Conservation (phyloP, 2,888 invertebrate species). For the Microchrysa polita region DNA sequence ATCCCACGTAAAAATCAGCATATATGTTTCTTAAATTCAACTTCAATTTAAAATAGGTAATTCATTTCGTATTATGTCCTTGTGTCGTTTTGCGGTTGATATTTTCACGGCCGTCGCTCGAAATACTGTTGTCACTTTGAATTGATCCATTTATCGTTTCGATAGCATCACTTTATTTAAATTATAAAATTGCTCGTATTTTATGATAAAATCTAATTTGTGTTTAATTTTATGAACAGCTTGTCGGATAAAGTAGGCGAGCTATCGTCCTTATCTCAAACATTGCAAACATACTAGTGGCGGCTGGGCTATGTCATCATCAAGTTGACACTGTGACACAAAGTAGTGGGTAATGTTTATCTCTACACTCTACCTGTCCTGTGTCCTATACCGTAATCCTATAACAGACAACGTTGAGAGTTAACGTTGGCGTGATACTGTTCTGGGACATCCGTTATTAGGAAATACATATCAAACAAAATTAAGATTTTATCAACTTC, state of each 20-base stretch:
- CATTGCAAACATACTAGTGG: no score
- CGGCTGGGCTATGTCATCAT: slow-evolving; percentile 1
- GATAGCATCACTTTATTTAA: slow-evolving; percentile 50
- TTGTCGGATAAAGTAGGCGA: slow-evolving; percentile 46
- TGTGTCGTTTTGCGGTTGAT: no score
- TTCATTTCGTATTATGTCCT: no score
- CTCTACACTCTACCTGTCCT: no score
- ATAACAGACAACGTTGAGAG: no score
- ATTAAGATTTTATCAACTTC: slow-evolving; percentile 28
- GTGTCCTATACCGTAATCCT: no score
- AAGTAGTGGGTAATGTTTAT: no score
- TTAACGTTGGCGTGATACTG: slow-evolving; percentile 22
- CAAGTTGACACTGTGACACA: neutral
- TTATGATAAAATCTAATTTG: slow-evolving; percentile 51
- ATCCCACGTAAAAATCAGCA: no score
- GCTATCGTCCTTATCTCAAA: slow-evolving; percentile 36
- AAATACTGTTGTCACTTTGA: slow-evolving; percentile 32
- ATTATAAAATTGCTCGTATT: slow-evolving; percentile 51
- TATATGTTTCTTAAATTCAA: no score
- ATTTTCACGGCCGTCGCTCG: no score
- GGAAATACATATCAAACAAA: neutral
- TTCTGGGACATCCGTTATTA: slow-evolving; percentile 14
- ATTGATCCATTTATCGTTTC: slow-evolving; percentile 50
- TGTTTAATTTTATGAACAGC: slow-evolving; percentile 50
- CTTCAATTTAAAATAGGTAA: no score